Evolutionary conservation across 2,113 vertebrate genomes (phyloP).

Genomic region (Gallinago jamesoni): DNA sequence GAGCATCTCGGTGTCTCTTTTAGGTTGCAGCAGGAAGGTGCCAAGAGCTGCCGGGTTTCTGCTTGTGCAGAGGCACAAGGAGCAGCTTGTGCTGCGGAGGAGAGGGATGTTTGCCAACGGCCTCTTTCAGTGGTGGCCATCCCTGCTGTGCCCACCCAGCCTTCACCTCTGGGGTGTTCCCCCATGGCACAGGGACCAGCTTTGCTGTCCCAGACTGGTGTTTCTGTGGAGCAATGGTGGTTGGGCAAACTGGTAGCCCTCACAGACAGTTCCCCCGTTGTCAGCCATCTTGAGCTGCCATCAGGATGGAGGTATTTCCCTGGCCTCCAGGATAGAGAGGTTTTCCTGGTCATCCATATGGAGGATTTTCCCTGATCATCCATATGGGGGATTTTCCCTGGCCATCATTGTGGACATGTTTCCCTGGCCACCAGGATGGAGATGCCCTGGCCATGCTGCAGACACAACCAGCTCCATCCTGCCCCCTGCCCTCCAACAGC

Average conservation of each 20-base stretch:
- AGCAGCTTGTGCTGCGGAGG: rapidly evolving
- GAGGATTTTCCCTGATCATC: background rate
- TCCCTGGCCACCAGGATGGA: too few relatives aligned
- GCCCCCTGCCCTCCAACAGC: background rate
- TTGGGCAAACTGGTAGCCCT: background rate
- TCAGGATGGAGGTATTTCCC: background rate
- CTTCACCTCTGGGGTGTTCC: background rate
- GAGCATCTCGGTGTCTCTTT: background rate
- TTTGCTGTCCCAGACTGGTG: background rate
- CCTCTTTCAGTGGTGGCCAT: rapidly evolving
- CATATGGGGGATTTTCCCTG: background rate
- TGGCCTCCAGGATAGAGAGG: background rate
- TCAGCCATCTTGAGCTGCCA: background rate
- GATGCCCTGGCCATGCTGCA: background rate
- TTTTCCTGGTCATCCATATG: background rate
- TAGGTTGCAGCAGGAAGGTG: background rate
- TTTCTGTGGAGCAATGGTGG: background rate
- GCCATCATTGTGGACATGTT: background rate
- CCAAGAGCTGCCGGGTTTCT: background rate
- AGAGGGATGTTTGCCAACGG: background rate
- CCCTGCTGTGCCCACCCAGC: background rate
- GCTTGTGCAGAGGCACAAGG: rapidly evolving
- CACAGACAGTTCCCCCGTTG: background rate
- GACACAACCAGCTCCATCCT: background rate
- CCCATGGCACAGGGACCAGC: too few relatives aligned